Percentiles rank a stretch among this genome's conserved stretches.
Conservation (phyloP, 2,888 invertebrate species). For the Polyploca ridens region DNA sequence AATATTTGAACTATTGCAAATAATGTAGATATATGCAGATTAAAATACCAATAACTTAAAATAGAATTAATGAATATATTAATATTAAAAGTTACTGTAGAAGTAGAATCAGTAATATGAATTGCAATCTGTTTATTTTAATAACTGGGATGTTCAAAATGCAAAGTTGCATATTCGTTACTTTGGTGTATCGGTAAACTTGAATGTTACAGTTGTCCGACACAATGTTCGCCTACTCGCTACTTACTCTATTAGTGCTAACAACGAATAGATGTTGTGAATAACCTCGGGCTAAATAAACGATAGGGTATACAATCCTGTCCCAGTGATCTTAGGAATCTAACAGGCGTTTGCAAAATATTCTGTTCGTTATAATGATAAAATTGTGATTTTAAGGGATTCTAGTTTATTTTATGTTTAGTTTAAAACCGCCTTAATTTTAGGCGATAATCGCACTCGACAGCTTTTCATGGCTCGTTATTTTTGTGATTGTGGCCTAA, state of each 20-base stretch:
- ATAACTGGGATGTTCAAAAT: conserved; percentile 6
- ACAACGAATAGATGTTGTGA: conserved; percentile 75
- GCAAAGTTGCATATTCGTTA: not conserved
- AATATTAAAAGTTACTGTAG: not conserved
- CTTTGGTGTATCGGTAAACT: not conserved
- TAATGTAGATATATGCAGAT: not conserved
- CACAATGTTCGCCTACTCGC: conserved; percentile 15
- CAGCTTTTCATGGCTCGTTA: not conserved
- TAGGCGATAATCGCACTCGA: not conserved
- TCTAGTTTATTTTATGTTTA: not conserved
- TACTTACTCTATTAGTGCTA: conserved; percentile 34
- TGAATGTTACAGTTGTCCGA: conserved; percentile 41
- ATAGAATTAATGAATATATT: not conserved
- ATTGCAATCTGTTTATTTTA: not conserved
- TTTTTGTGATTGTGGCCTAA: not conserved
- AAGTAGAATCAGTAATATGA: not conserved
- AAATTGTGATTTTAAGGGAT: conserved; percentile 11
- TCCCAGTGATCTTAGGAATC: conserved; percentile 50
- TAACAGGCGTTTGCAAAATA: conserved; percentile 69
- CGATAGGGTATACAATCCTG: conserved; percentile 35
- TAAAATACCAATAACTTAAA: not conserved
- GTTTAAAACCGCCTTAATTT: conserved; percentile 9
- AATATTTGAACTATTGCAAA: not conserved
- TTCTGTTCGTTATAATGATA: conserved; percentile 66
- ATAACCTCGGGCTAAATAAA: conserved; percentile 47